phyloP scores from a whole-genome alignment of 2,888 invertebrate genomes.

The Dascillus cervinus region DNA sequence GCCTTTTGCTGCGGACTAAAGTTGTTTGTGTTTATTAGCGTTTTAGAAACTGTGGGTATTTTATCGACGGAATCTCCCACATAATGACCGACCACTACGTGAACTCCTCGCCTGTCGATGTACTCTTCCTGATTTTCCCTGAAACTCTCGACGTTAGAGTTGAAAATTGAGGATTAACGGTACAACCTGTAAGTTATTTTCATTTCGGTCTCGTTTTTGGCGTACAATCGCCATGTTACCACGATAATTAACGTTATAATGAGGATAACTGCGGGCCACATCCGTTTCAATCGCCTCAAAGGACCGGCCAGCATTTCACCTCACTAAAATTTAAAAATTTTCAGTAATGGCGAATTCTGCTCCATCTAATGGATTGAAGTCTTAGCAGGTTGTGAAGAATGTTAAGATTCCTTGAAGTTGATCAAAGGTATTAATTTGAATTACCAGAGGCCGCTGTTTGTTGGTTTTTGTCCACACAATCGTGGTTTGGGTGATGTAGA shows the following conservation, averaged over 20 bases:
- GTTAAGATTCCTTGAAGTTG: too few relatives aligned
- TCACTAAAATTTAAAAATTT: slow-evolving; percentile 7
- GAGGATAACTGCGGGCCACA: slow-evolving; percentile 29
- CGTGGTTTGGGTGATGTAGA: too few relatives aligned
- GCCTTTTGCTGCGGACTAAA: slow-evolving; percentile 67
- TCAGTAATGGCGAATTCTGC: too few relatives aligned
- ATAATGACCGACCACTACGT: slow-evolving; percentile 83
- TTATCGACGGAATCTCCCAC: slow-evolving; percentile 63
- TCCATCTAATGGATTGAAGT: too few relatives aligned
- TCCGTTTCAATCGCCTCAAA: slow-evolving; percentile 31
- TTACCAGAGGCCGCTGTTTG: too few relatives aligned
- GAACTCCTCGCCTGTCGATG: slow-evolving; percentile 65
- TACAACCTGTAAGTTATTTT: too few relatives aligned
- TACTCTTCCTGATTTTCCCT: slow-evolving; percentile 62
- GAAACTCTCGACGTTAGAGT: slow-evolving; percentile 14
- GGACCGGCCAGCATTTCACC: slow-evolving; percentile 32
- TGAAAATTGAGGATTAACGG: too few relatives aligned
- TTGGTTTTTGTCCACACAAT: too few relatives aligned
- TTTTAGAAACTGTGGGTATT: slow-evolving; percentile 60
- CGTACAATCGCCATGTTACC: slow-evolving; percentile 24
- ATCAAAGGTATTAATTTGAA: too few relatives aligned
- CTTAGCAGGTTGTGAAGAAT: too few relatives aligned
- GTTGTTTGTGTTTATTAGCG: slow-evolving; percentile 67
- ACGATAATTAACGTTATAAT: slow-evolving; percentile 25
- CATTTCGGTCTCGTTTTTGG: too few relatives aligned